Evolutionary conservation across 2,888 invertebrate genomes (phyloP), one percentile per base, ranked within the genome.

Genomic region (Drosophila anceps): DNA sequence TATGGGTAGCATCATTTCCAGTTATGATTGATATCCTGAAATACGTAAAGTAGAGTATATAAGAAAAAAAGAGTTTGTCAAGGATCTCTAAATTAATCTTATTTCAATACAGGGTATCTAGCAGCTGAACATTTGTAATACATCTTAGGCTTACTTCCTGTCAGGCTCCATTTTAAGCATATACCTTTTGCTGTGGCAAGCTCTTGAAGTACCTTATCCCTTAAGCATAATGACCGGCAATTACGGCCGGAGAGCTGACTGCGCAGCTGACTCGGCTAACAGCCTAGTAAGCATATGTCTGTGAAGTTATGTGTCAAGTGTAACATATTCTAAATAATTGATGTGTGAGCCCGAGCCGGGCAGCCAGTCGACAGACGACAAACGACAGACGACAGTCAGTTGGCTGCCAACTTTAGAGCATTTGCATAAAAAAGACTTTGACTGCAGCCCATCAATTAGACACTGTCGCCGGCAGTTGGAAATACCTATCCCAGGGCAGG

Each of bases 291-390:
- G 63, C 78, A 85, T 69, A 73, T 88, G 83, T 78, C 78, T 73
- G 81, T 27, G 53, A 70, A 69, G 85, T 88, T 82, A 80, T 82
- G 83, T 80, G 85, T 71, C 86, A 88, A 78, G 85, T 82, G 88
- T 82, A 88, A 73, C 88, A 88, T 80, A 88, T 85, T 88, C 83
- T 80, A 80, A 88, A 84, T 84, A 84, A 84, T 84, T 88, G 84
- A 84, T 83, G 85, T 82, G 82, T 66, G 58, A 59, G 73, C 67
- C 77, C 66, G 39, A 65, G 27, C 63, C 24, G 20, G 20, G 29
- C 54, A 41, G 24, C 20, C 44, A 31, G 51, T 31, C n/a, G 31
- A 29, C 60, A 20, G 55, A 2, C 37, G 55, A 9, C 37, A 27
- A 35, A 6, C 24, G 44, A 9, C 24, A 24, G 41, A 0, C 33